A percentile compares a stretch with the other conserved stretches of the same genome.
These are phyloP conservation scores for Xiphorhynchus elegans DNA, from an alignment of 2,113 vertebrate genomes.

Conservation along the genomic window DNA sequence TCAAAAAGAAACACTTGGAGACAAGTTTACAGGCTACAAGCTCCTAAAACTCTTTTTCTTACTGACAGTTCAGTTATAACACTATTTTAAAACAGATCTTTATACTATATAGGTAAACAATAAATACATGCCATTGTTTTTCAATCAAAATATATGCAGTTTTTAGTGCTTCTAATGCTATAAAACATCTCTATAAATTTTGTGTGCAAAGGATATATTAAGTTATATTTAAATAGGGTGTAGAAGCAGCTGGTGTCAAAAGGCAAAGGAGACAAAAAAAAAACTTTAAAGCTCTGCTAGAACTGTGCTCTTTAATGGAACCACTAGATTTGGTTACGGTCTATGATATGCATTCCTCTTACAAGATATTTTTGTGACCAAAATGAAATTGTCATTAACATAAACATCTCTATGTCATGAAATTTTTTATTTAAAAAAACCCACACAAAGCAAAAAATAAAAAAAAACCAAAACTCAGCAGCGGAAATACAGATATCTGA, in stretches of 20 bases:
- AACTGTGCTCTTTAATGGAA: not conserved
- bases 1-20: not conserved
- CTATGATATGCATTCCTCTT: not conserved
- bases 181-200: not conserved
- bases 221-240: not conserved
- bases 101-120: not conserved
- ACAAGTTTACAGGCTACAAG: not conserved
- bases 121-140: not conserved
- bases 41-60: not conserved
- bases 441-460: not conserved
- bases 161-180: not conserved
- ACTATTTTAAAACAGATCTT: not conserved
- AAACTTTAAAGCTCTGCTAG: not conserved
- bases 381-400: not conserved
- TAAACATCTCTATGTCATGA: not conserved
- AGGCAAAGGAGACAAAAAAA: not conserved
- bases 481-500: not conserved
- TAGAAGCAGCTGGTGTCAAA: not conserved
- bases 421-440: not conserved
- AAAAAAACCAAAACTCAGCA: not conserved
- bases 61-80: not conserved
- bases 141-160: not conserved
- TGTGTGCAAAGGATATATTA: not conserved
- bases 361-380: not conserved
- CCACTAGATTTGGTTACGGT: not conserved